A percentile compares a stretch with the other conserved stretches of the same genome.
Conservation (phyloP, 2,888 invertebrate species). For the Drosophila rubida region DNA sequence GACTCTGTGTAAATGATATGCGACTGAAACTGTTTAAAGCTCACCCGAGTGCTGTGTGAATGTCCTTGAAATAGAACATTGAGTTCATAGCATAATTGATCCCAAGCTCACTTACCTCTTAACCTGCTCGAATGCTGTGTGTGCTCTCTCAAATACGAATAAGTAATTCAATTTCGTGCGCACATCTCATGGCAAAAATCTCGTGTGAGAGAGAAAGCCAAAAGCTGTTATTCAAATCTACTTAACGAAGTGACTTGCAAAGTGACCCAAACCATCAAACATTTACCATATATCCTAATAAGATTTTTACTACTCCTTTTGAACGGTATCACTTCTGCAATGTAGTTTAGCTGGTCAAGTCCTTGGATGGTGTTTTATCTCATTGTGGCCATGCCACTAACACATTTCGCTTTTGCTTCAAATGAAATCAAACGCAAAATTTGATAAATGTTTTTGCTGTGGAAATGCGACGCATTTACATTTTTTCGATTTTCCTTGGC, state of each 20-base stretch:
- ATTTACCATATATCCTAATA: slow-evolving; percentile 56
- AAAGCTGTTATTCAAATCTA: slow-evolving; percentile 70
- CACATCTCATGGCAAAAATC: slow-evolving; percentile 34
- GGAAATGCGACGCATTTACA: slow-evolving; percentile 71
- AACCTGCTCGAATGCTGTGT: not conserved
- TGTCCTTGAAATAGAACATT: slow-evolving; percentile 8
- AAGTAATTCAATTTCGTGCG: slow-evolving; percentile 48
- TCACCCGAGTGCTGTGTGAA: not conserved
- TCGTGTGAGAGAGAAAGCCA: slow-evolving; percentile 42
- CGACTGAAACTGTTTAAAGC: slow-evolving; percentile 6
- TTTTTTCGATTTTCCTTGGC: slow-evolving; percentile 53
- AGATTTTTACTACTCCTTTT: slow-evolving; percentile 55
- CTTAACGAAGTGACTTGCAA: slow-evolving; percentile 58
- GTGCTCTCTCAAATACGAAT: slow-evolving; percentile 5
- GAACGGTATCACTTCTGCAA: slow-evolving; percentile 53
- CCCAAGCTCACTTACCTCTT: slow-evolving; percentile 4
- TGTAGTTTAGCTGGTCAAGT: slow-evolving; percentile 36
- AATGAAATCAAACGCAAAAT: slow-evolving; percentile 47
- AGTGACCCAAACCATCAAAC: slow-evolving; percentile 36
- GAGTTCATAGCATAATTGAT: slow-evolving; percentile 25
- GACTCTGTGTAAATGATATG: slow-evolving; percentile 51
- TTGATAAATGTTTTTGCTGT: slow-evolving; percentile 73
- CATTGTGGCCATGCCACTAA: slow-evolving; percentile 21
- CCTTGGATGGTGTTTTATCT: slow-evolving; percentile 51
- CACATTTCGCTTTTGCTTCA: slow-evolving; percentile 35